These are phyloP conservation scores for Trichomalopsis sarcophagae DNA, from an alignment of 1,140 invertebrate genomes.

Conservation along the genomic window DNA sequence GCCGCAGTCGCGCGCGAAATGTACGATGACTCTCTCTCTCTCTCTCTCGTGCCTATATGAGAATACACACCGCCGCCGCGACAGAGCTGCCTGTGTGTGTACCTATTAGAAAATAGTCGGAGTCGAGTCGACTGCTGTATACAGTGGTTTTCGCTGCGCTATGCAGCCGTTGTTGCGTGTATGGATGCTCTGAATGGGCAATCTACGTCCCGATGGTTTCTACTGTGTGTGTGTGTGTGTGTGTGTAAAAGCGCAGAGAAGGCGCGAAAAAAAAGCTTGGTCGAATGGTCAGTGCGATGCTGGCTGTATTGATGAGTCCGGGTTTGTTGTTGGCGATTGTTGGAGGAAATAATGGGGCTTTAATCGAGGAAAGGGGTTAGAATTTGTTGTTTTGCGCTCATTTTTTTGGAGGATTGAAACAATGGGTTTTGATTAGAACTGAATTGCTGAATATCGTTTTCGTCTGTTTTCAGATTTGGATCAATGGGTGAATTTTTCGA, in stretches of 20 bases:
- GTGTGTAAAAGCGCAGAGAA: neutral
- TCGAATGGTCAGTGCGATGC: neutral
- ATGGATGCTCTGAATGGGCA: neutral
- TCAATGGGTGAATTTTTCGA: too few species aligned
- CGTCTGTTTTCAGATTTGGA: too few species aligned
- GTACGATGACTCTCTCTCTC: neutral
- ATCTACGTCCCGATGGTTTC: conserved; percentile 5
- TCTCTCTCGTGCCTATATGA: too few species aligned
- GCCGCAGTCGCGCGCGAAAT: neutral
- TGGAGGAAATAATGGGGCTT: neutral
- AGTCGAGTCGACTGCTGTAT: neutral
- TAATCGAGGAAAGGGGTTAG: neutral
- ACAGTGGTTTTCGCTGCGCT: neutral
- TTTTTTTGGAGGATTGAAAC: neutral
- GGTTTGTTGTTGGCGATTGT: neutral
- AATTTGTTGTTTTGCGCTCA: neutral
- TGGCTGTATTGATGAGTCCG: neutral
- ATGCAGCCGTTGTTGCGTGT: neutral
- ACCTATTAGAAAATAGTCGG: conserved; percentile 30
- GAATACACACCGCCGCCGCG: too few species aligned
- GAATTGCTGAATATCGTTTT: too few species aligned
- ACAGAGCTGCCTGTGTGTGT: neutral
- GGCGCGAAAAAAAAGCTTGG: neutral
- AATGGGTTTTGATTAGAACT: too few species aligned
- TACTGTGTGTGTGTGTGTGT: neutral